Evolutionary conservation across 2,113 vertebrate species (phyloP).

Genomic region (Pica pica): DNA sequence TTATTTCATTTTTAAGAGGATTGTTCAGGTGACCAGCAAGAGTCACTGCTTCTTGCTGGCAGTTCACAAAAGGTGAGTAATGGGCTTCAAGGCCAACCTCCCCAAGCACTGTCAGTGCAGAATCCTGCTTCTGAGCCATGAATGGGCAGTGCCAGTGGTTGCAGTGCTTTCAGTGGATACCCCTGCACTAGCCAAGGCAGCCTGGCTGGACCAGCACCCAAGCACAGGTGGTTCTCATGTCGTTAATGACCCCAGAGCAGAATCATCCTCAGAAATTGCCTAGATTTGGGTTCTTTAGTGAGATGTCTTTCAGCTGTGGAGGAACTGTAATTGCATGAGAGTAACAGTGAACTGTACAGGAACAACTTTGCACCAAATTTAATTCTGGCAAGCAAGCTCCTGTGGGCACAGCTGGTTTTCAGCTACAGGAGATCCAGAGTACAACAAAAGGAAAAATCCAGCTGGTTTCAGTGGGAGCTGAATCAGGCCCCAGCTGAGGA

Average conservation of each 20-base stretch:
- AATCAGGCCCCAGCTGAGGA: background rate
- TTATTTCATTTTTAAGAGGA: background rate
- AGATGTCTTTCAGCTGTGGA: background rate
- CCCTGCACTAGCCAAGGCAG: background rate
- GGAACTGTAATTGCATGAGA: background rate
- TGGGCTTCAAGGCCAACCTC: background rate
- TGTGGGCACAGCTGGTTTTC: background rate
- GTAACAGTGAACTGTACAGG: background rate
- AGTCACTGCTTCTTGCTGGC: background rate
- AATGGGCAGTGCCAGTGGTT: background rate
- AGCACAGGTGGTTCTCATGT: background rate
- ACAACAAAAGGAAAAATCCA: background rate
- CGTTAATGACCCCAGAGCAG: background rate
- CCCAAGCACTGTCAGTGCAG: background rate
- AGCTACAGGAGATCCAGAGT: background rate
- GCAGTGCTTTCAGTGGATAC: background rate
- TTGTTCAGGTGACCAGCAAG: background rate
- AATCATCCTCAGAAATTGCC: background rate
- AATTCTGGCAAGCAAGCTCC: background rate
- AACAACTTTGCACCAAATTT: background rate
- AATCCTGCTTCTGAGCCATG: background rate
- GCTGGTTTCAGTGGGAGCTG: background rate
- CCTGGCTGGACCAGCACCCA: background rate
- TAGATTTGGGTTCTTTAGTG: background rate
- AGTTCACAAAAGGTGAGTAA: background rate